Conservation (phyloP, 2,797 vertebrate genomes). For the Artibeus lituratus region DNA sequence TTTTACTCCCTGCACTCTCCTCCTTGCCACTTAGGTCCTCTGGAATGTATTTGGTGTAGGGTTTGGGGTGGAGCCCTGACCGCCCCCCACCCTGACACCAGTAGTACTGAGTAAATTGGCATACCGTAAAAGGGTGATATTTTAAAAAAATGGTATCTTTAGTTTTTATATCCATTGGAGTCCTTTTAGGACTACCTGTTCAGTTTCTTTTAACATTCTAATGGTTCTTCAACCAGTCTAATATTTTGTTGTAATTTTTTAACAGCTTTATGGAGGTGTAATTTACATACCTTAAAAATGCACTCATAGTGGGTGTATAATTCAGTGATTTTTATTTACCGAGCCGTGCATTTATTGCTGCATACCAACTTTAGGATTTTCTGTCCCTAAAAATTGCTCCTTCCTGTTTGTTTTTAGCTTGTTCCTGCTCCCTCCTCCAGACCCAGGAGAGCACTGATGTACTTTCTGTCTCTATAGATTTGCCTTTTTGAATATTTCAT, state of each 20-base stretch:
- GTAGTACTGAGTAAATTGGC: neutral
- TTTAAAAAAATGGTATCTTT: neutral
- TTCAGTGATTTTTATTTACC: neutral
- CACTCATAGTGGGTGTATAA: neutral
- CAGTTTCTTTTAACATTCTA: neutral
- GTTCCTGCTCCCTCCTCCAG: neutral
- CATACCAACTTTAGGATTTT: no score
- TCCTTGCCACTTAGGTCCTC: neutral
- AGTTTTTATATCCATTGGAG: neutral
- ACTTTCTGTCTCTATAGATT: neutral
- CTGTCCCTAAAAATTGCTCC: neutral
- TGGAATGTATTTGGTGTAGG: neutral
- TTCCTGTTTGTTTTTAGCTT: neutral
- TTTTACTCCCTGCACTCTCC: neutral
- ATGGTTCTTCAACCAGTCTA: neutral
- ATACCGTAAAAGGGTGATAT: neutral
- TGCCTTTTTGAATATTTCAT: no score
- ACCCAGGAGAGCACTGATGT: neutral
- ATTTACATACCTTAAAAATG: neutral
- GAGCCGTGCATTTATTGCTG: neutral
- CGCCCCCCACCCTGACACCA: fast-evolving
- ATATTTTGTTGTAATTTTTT: neutral
- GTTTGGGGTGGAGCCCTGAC: no score
- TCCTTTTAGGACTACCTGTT: neutral
- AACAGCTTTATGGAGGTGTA: neutral